These are phyloP conservation scores for Callimorpha dominula DNA, from an alignment of 2,888 invertebrate genomes.

Conservation along the genomic window DNA sequence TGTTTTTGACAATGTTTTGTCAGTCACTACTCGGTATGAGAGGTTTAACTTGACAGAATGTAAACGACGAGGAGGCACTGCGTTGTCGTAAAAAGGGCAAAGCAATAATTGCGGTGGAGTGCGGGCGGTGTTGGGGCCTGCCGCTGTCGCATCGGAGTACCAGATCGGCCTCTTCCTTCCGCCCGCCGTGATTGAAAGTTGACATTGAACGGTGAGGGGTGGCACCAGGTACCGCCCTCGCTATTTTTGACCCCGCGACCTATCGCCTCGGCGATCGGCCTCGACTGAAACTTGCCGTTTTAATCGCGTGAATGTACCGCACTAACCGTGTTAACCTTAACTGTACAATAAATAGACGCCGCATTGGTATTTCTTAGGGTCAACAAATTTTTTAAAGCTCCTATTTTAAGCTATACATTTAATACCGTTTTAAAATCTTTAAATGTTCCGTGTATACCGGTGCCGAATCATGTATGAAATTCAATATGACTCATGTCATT, in stretches of 20 bases:
- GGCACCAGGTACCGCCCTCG: slow-evolving; percentile 84
- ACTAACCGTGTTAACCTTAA: slow-evolving; percentile 69
- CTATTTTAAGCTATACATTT: no score
- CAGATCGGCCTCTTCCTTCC: slow-evolving; percentile 78
- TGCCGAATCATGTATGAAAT: slow-evolving; percentile 13
- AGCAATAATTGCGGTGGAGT: slow-evolving; percentile 73
- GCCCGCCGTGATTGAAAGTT: slow-evolving; percentile 83
- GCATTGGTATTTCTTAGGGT: slow-evolving; percentile 60
- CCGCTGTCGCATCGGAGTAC: slow-evolving; percentile 70
- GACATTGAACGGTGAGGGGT: slow-evolving; percentile 82
- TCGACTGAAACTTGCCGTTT: slow-evolving; percentile 79
- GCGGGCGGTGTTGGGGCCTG: slow-evolving; percentile 52
- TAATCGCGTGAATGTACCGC: slow-evolving; percentile 81
- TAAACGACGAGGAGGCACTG: slow-evolving; percentile 69
- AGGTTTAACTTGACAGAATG: slow-evolving; percentile 75
- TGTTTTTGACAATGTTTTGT: slow-evolving; percentile 56
- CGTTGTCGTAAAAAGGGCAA: slow-evolving; percentile 72
- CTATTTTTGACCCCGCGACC: slow-evolving; percentile 84
- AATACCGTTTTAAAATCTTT: no score
- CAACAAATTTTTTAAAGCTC: slow-evolving; percentile 55
- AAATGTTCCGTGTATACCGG: neutral
- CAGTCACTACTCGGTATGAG: slow-evolving; percentile 64
- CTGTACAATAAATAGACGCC: slow-evolving; percentile 70
- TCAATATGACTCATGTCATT: slow-evolving; percentile 9
- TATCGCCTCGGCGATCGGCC: slow-evolving; percentile 85